These are phyloP conservation scores for Cerastis rubricosa DNA, from an alignment of 2,888 invertebrate species.

Conservation along the genomic window DNA sequence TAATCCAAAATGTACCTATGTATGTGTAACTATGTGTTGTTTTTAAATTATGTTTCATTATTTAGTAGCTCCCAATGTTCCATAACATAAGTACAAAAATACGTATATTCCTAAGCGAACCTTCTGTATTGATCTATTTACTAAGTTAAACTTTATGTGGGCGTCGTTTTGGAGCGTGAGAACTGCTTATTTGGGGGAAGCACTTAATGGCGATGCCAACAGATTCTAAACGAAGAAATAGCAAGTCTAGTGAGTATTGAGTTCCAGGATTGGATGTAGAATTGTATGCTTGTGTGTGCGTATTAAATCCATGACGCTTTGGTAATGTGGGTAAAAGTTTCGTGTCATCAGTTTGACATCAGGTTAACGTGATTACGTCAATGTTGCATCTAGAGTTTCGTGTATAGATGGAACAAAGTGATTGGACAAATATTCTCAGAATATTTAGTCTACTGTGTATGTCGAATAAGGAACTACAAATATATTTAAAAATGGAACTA, in stretches of 20 bases:
- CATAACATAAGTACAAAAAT: background rate
- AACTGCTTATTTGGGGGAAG: slow-evolving; percentile 56
- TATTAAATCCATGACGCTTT: slow-evolving; percentile 20
- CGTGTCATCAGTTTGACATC: background rate
- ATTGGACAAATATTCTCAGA: background rate
- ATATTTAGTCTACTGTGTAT: background rate
- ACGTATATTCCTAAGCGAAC: slow-evolving; percentile 4
- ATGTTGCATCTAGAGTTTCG: background rate
- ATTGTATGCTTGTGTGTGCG: slow-evolving; percentile 13
- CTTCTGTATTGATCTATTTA: slow-evolving; percentile 38
- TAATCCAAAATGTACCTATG: background rate
- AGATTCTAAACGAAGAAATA: slow-evolving; percentile 58
- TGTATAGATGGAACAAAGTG: background rate
- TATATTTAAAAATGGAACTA: background rate
- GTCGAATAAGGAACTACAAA: background rate
- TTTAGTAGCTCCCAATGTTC: background rate
- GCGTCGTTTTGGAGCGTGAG: slow-evolving; percentile 64
- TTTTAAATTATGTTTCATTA: background rate
- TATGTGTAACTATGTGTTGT: too few relatives aligned
- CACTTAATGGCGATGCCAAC: slow-evolving; percentile 56
- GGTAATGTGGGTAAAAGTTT: background rate
- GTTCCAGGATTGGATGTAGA: slow-evolving; percentile 46
- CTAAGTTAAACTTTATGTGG: slow-evolving; percentile 43
- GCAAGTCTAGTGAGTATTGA: slow-evolving; percentile 52
- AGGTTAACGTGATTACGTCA: slow-evolving; percentile 16